A percentile compares a stretch with the other conserved stretches of the same genome.
These are phyloP conservation scores for Agrotis exclamationis DNA, from an alignment of 2,888 invertebrate species.

Conservation along the genomic window DNA sequence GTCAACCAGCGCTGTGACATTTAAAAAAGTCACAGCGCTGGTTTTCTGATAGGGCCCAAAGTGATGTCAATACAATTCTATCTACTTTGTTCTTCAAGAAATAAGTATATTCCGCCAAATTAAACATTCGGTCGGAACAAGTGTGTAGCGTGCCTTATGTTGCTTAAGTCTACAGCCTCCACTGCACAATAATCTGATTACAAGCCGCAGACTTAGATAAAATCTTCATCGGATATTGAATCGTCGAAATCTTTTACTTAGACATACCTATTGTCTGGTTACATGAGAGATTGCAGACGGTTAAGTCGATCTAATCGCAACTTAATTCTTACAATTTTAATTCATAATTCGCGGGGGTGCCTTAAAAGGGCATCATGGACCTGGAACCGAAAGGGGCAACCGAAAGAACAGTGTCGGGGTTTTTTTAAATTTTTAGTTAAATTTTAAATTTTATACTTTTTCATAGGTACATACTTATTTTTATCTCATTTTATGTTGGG, in stretches of 20 bases:
- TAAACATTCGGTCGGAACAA: neutral
- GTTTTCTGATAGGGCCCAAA: too few relatives aligned
- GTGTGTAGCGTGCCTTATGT: neutral
- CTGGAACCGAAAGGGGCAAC: too few relatives aligned
- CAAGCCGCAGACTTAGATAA: neutral
- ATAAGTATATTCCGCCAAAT: neutral
- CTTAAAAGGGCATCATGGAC: too few relatives aligned
- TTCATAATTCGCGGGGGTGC: too few relatives aligned
- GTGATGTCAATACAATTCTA: too few relatives aligned
- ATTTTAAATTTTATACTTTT: too few relatives aligned
- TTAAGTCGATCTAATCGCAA: neutral
- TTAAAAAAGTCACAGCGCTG: too few relatives aligned
- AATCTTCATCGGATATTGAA: constrained; percentile 14
- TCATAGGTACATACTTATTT: too few relatives aligned
- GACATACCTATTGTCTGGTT: constrained; percentile 15
- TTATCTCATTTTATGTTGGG: too few relatives aligned
- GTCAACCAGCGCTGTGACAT: too few relatives aligned
- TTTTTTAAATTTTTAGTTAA: too few relatives aligned
- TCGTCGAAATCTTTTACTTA: neutral
- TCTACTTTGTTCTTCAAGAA: neutral
- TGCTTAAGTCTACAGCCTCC: constrained; percentile 27
- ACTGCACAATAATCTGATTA: constrained; percentile 34
- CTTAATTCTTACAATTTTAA: neutral
- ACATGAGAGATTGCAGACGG: neutral
- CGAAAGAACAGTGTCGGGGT: too few relatives aligned